A percentile compares a stretch with the other conserved stretches of the same genome.
phyloP scores from a whole-genome alignment of 2,888 invertebrate genomes.

The Cosmia trapezina region DNA sequence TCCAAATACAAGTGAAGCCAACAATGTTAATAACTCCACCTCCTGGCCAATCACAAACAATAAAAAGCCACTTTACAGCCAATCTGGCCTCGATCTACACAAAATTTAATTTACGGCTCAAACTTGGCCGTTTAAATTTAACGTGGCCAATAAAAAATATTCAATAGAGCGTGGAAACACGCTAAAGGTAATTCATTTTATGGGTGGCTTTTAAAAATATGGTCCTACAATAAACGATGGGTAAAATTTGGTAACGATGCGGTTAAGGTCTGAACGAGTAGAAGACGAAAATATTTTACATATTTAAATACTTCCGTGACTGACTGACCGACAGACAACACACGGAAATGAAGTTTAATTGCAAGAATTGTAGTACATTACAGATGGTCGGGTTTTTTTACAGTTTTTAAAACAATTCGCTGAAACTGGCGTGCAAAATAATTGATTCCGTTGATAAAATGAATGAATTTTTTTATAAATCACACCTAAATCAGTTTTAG shows the following conservation, averaged over 20 bases:
- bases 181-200: constrained; percentile 48
- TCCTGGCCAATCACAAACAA: constrained; percentile 30
- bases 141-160: constrained; percentile 58
- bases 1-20: constrained; percentile 10
- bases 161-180: constrained; percentile 51
- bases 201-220: constrained; percentile 36
- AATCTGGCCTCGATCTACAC: constrained; percentile 47
- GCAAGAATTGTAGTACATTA: too few relatives aligned
- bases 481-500: too few relatives aligned
- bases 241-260: constrained; percentile 6
- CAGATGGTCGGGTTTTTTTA: too few relatives aligned
- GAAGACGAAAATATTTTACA: neutral
- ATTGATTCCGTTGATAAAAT: too few relatives aligned
- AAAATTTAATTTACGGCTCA: constrained; percentile 58
- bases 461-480: too few relatives aligned
- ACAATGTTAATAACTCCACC: constrained; percentile 13
- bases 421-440: too few relatives aligned
- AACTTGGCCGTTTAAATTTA: constrained; percentile 47
- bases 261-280: neutral
- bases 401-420: too few relatives aligned
- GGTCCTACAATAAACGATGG: constrained; percentile 22
- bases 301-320: neutral
- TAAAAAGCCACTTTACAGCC: constrained; percentile 52
- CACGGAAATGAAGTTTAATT: too few relatives aligned
- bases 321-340: too few relatives aligned